Conservation (phyloP, 2,888 invertebrate genomes). For the Rotaria sp. region DNA sequence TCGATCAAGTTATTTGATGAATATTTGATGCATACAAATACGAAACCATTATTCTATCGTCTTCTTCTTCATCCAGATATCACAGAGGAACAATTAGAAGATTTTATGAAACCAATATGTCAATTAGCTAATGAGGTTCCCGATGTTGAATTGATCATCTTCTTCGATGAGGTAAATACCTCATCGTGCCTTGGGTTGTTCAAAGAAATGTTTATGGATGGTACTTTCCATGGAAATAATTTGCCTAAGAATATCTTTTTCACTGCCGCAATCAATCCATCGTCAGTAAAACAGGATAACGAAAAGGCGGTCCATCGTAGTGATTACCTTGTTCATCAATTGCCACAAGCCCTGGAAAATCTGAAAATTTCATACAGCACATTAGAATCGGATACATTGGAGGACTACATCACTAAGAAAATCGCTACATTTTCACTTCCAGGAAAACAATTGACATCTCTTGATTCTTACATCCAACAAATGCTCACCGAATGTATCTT, state of each 20-base stretch:
- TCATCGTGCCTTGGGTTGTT: background rate
- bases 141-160: background rate
- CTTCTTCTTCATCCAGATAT: background rate
- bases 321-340: background rate
- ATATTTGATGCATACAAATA: background rate
- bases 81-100: background rate
- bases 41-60: background rate
- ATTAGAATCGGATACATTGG: background rate
- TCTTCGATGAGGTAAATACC: background rate
- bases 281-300: background rate
- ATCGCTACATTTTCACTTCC: background rate
- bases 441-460: background rate
- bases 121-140: background rate
- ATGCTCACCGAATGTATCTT: background rate
- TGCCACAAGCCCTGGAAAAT: background rate
- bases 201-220: slow-evolving; percentile 23
- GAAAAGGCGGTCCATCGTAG: background rate
- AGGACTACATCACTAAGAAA: background rate
- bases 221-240: background rate
- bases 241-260: slow-evolving; percentile 23
- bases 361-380: background rate
- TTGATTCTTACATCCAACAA: background rate
- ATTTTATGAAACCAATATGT: background rate
- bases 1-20: background rate
- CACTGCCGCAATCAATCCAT: slow-evolving; percentile 36